A percentile compares a stretch with the other conserved stretches of the same genome.
These are phyloP conservation scores for Dasyurus viverrinus DNA, from an alignment of 2,113 vertebrate species.

Conservation along the genomic window DNA sequence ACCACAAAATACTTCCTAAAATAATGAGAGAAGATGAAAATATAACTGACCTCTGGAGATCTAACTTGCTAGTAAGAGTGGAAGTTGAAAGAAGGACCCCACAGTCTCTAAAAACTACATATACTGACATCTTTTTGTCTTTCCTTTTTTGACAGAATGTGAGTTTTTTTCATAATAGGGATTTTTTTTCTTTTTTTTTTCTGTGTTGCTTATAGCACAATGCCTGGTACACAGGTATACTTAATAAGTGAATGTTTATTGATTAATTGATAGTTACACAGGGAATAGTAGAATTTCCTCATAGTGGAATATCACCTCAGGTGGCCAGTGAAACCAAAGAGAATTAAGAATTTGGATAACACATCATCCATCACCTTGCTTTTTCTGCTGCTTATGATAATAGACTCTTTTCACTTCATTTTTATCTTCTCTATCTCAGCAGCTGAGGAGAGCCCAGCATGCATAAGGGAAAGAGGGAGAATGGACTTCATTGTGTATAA, in stretches of 20 bases:
- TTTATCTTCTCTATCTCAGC: conserved; percentile 39
- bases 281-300: background rate
- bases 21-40: background rate
- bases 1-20: background rate
- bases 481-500: conserved; percentile 14
- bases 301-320: background rate
- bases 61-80: background rate
- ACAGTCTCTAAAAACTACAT: background rate
- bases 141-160: background rate
- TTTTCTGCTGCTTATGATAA: conserved; percentile 37
- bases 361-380: background rate
- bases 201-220: background rate
- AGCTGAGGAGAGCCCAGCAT: conserved; percentile 4
- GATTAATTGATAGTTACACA: background rate
- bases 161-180: background rate
- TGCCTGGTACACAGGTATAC: background rate
- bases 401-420: background rate
- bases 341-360: conserved; percentile 1
- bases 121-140: background rate
- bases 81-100: background rate
- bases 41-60: background rate
- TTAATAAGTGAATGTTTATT: background rate
- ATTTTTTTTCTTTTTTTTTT: background rate
- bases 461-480: conserved; percentile 4
- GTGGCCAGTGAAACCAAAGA: conserved; percentile 14